phyloP scores from a whole-genome alignment of 2,888 invertebrate genomes.

The Cremastinae sp. region DNA sequence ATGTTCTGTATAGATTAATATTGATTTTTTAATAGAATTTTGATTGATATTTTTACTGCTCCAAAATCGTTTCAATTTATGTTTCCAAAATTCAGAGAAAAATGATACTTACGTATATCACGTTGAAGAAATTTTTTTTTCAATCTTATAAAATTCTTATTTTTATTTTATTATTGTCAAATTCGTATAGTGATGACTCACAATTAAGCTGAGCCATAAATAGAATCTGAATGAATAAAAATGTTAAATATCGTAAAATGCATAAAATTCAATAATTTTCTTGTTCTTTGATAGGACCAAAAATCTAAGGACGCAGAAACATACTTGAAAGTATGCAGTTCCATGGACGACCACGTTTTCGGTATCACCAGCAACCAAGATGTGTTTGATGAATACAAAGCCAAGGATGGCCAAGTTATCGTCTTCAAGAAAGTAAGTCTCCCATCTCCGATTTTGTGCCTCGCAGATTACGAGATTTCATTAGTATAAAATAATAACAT shows the following conservation, averaged over 20 bases:
- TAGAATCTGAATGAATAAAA: no score
- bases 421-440: slow-evolving; percentile 93
- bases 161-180: no score
- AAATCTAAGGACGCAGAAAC: slow-evolving; percentile 90
- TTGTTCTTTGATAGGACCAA: slow-evolving; percentile 82
- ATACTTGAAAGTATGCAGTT: slow-evolving; percentile 90
- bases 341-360: slow-evolving; percentile 93
- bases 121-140: no score
- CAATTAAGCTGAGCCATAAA: no score
- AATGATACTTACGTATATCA: no score
- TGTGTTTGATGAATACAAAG: slow-evolving; percentile 90
- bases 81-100: no score
- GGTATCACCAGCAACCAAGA: slow-evolving; percentile 91
- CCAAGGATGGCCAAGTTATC: slow-evolving; percentile 89
- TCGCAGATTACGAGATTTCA: slow-evolving; percentile 5
- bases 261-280: neutral
- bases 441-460: neutral
- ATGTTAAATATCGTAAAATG: no score
- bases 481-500: neutral
- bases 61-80: neutral
- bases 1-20: no score
- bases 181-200: no score
- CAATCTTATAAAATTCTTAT: no score
- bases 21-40: neutral
- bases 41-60: neutral